Evolutionary conservation across 2,113 vertebrate species (phyloP), one percentile per base, ranked within the genome.

Genomic region (Pao palembangensis): DNA sequence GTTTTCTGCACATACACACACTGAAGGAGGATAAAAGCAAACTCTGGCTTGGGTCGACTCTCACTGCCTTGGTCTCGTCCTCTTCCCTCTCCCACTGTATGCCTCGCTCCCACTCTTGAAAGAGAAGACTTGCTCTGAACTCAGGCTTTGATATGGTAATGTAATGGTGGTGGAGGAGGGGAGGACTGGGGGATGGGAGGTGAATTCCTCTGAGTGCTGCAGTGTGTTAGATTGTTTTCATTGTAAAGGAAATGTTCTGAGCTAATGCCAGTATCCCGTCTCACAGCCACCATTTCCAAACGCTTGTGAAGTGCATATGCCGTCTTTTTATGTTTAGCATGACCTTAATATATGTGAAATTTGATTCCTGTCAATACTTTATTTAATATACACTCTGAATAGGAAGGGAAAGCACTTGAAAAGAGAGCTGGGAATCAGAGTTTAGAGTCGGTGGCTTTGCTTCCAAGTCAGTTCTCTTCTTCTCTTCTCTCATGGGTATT

Each of bases 71-170:
- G 64, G 85, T 87, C 87, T 87, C 87, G 82, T 86, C 87, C 88
- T 88, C 79, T 83, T 71, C 68, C 80, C 83, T 6, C 80, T 73
- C 79, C 68, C 83, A 69, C 65, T 46, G 83, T 78, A 58, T 75
- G 70, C 81, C 84, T 84, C 75, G 67, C 86, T 87, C 83, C 81
- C 84, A 85, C 85, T 89, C 85, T 90, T 90, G 89, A 91, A 92
- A 91, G 89, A 86, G 87, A 91, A 91, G 89, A 89, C 89, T 90
- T 85, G 88, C 90, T 91, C 88, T 89, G 90, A 91, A 91, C 91
- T 91, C 87, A 6, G 85, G 88, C 90, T 91, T 92, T 92, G 90
- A 92, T 91, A 92, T 91, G 91, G 88, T 90, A 91, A 91, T 92
- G 86, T 91, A 90, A 90, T 92, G 87, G 86, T 75, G 80, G 88